Evolutionary conservation across 37 sponge, comb jelly and placozoan species (phyloP), one percentile per base, ranked within the genome.

Genomic region (Beroe forskalii): DNA sequence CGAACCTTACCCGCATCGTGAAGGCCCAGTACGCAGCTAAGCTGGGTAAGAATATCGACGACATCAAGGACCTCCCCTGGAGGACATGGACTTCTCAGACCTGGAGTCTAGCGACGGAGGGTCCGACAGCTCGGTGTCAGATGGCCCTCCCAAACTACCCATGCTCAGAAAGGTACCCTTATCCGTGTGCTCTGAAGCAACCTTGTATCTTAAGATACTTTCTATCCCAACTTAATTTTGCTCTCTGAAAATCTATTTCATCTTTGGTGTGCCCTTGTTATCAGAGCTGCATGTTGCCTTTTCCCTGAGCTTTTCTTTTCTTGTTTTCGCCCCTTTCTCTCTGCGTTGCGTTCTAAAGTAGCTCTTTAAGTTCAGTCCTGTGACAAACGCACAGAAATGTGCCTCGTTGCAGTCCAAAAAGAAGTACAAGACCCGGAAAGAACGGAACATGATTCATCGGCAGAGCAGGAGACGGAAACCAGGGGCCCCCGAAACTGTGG

Each of bases 41-140:
- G 27, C 22, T 80, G 19, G 86, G 86, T 9, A 80, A 80, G 27
- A 44, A 23, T 43, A 41, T 80, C 55, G 86, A 80, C 38, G 86
- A 80, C 27, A 35, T 80, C 55, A 80, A 80, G 44, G 86, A 80
- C 30, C 55, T 80, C 0, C 86, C 27, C 55, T 80, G 40, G 86
- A 80, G 27, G 86, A 80, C 28, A 32, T 80, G 86, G 86, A 80
- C 27, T 38, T 80, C 37, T 80, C 86, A 40, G 86, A 80, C 30
- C 86, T 80, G 86, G 86, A 80, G 86, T 33, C 38, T 61, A 69
- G 83, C 38, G 92, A 92, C 90, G 92, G 67, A 40, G 97, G 97
- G 3, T 93, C 93, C 90, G 95, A 97, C 42, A 97, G 97, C 62
- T 95, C 95, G 31, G 94, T 93, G 42, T 95, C 95, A 14, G 97